Evolutionary conservation across 2,888 invertebrate species (phyloP), one percentile per base, ranked within the genome.

Genomic region (Diaprepes abbreviatus): DNA sequence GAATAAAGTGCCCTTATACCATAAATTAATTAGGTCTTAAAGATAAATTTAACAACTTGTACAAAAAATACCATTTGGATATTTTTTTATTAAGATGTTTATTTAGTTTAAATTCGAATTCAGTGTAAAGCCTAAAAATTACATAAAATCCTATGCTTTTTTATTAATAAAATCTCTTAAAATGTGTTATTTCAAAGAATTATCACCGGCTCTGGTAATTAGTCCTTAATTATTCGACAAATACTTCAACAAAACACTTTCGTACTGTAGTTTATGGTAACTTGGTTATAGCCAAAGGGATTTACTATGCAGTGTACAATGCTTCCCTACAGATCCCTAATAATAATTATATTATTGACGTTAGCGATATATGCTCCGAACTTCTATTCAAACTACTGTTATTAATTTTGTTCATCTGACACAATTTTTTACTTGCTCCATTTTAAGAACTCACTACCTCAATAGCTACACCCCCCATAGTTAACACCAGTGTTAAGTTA

Each of bases 191-290:
- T 33, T 35, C n/a, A 3, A 35, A 35, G n/a, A 35, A 38, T 40
- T 40, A 28, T 54, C 52, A 36, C 54, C 38, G 12, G 28, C 54
- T 31, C 45, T 24, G 66, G n/a, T 66, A 66, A 66, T 66, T 65
- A 65, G 57, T 10, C 19, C 36, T 33, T 36, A 43, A 57, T 65
- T 66, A 66, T 66, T 54, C 57, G 66, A 66, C 48, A 58, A 36
- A 36, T 38, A 66, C 66, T 58, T 10, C n/a, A 35, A 12, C 33
- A n/a, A 35, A 28, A 35, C 5, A 3, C 35, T 33, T 52, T 40
- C 36, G 40, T 50, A 58, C 48, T 36, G 57, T 58, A 66, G 33
- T 65, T 65, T 55, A 65, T 65, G 55, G 55, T 45, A 55, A 65
- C 19, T 28, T 28, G 28, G 12, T 35, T 35, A n/a, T n/a, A n/a